Percentiles rank a stretch among this genome's conserved stretches.
Conservation (phyloP, 1,140 invertebrate species). For the Oncopeltus fasciatus region DNA sequence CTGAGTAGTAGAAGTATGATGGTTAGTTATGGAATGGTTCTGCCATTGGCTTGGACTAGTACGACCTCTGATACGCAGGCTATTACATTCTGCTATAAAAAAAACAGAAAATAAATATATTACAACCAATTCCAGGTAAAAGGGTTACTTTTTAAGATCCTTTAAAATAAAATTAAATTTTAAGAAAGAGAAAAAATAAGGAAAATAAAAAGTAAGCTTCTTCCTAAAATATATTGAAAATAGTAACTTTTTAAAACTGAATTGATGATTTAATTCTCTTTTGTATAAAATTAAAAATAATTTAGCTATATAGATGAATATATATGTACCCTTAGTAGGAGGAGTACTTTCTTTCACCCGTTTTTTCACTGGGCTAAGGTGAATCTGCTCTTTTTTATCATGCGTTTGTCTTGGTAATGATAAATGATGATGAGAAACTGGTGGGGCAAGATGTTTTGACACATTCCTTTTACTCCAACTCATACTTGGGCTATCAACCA, state of each 20-base stretch:
- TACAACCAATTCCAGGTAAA: too few species aligned
- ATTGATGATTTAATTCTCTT: too few species aligned
- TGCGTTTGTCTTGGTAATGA: constrained; percentile 27
- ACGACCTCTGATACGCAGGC: constrained; percentile 9
- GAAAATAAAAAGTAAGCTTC: too few species aligned
- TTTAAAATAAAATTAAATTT: too few species aligned
- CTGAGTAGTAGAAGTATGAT: not conserved
- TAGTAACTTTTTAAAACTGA: too few species aligned
- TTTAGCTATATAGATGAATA: too few species aligned
- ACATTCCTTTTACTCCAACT: constrained; percentile 20
- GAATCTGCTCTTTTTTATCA: constrained; percentile 77
- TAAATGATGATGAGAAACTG: constrained; percentile 30
- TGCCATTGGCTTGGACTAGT: constrained; percentile 10
- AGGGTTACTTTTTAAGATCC: too few species aligned
- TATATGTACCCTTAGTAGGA: constrained; percentile 46
- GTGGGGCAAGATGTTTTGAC: constrained; percentile 22
- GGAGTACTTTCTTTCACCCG: constrained; percentile 93
- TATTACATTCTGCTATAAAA: constrained; percentile 9
- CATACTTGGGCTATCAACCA: constrained; percentile 25
- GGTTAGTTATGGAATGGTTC: not conserved
- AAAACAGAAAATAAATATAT: not conserved
- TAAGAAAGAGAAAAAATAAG: too few species aligned
- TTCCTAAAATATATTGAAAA: too few species aligned
- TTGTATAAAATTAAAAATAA: too few species aligned
- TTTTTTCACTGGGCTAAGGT: constrained; percentile 92